phyloP scores from a whole-genome alignment of 2,888 invertebrate genomes.

The Autographa pulchrina region DNA sequence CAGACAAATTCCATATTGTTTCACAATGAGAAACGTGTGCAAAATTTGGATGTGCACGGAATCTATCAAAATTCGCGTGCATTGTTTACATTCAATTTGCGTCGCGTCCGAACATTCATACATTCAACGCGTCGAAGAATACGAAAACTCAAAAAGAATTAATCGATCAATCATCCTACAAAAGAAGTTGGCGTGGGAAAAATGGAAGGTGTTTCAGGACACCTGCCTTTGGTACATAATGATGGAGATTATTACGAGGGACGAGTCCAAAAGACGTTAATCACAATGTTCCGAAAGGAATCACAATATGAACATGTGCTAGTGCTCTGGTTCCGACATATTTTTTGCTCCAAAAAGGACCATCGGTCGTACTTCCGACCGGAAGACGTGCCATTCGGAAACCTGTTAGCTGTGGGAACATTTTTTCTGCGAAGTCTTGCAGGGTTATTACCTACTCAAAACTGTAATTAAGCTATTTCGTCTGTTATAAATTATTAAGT shows the following conservation, averaged over 20 bases:
- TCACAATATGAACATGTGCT: constrained; percentile 78
- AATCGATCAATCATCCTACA: constrained; percentile 69
- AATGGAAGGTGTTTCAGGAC: constrained; percentile 77
- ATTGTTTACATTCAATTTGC: constrained; percentile 53
- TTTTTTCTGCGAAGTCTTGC: constrained; percentile 75
- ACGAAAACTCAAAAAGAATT: constrained; percentile 67
- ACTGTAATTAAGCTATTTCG: constrained; percentile 65
- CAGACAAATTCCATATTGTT: constrained; percentile 40
- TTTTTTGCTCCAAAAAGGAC: constrained; percentile 76
- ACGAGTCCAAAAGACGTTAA: constrained; percentile 78
- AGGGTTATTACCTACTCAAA: constrained; percentile 71
- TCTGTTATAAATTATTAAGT: constrained; percentile 59
- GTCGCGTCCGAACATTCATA: constrained; percentile 59
- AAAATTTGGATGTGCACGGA: constrained; percentile 39
- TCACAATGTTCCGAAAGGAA: constrained; percentile 71
- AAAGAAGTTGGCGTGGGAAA: constrained; percentile 78
- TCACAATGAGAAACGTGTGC: constrained; percentile 21
- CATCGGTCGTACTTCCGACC: constrained; percentile 87
- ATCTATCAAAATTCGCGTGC: constrained; percentile 53
- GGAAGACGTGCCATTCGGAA: constrained; percentile 84
- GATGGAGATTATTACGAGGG: constrained; percentile 73
- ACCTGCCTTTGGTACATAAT: constrained; percentile 71
- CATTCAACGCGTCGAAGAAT: constrained; percentile 52
- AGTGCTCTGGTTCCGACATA: constrained; percentile 75
- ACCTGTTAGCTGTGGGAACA: constrained; percentile 87